These are phyloP conservation scores for Dicranocentrus wangi DNA, from an alignment of 2,888 invertebrate genomes.

Conservation along the genomic window DNA sequence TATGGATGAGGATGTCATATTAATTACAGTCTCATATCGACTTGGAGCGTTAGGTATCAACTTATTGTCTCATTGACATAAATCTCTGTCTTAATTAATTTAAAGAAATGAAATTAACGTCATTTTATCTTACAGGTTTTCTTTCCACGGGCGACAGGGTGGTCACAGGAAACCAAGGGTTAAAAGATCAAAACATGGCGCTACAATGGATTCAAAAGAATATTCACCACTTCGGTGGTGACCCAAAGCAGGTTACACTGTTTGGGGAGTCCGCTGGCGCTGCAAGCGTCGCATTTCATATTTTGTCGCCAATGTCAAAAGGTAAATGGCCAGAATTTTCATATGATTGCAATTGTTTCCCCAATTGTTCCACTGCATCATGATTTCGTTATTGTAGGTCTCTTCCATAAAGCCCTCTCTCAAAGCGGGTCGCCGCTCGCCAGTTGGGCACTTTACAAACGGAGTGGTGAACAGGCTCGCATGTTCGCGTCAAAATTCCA, in stretches of 20 bases:
- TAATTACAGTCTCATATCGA: conserved; percentile 59
- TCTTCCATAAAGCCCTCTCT: conserved; percentile 57
- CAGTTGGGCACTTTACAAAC: conserved; percentile 54
- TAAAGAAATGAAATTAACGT: not conserved
- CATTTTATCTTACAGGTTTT: conserved; percentile 51
- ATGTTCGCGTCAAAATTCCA: conserved; percentile 64
- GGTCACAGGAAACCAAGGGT: conserved; percentile 57
- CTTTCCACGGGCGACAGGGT: conserved; percentile 58
- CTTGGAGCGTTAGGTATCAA: conserved; percentile 56
- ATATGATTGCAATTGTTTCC: too few species aligned
- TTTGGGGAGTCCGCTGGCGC: conserved; percentile 61
- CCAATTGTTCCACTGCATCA: too few species aligned
- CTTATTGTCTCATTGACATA: not conserved
- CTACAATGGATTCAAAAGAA: conserved; percentile 58
- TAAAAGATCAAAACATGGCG: conserved; percentile 64
- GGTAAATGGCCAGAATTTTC: conserved; percentile 35
- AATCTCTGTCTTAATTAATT: not conserved
- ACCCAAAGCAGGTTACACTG: too few species aligned
- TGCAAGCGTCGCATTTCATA: conserved; percentile 53
- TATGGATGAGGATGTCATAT: conserved; percentile 59
- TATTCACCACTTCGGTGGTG: conserved; percentile 54
- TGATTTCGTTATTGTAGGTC: conserved; percentile 32
- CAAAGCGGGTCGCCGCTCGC: conserved; percentile 63
- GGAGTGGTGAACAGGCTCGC: conserved; percentile 48
- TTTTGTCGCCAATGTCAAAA: conserved; percentile 54